These are phyloP conservation scores for Furcifer pardalis DNA, from an alignment of 2,797 vertebrate species.

Conservation along the genomic window DNA sequence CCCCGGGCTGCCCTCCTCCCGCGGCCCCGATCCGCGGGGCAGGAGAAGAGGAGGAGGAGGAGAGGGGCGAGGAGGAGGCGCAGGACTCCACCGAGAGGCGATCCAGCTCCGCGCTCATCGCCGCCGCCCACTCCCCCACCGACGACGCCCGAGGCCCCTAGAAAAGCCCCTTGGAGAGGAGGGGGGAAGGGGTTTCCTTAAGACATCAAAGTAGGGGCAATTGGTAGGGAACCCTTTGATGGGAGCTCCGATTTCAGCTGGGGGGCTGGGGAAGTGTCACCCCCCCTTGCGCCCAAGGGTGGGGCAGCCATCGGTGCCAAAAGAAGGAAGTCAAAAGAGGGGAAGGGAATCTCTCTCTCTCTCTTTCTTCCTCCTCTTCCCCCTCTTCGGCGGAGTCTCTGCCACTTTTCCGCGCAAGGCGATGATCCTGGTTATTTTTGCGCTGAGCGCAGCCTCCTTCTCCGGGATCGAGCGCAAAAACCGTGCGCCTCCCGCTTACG, in stretches of 20 bases:
- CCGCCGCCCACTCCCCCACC: conserved; percentile 38
- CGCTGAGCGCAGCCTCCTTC: too few species aligned
- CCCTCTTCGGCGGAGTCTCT: conserved; percentile 7
- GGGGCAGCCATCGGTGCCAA: background rate
- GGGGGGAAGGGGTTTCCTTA: too few species aligned
- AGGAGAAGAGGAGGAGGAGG: conserved; percentile 59
- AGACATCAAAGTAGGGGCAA: background rate
- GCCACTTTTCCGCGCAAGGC: background rate
- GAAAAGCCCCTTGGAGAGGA: background rate
- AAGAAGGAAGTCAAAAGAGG: too few species aligned
- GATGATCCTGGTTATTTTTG: background rate
- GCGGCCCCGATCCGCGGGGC: conserved; percentile 27
- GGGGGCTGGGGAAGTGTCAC: background rate
- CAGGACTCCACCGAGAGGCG: conserved; percentile 76
- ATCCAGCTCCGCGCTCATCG: conserved; percentile 89
- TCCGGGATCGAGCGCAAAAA: background rate
- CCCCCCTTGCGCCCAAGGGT: background rate
- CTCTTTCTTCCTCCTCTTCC: background rate
- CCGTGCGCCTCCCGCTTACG: too few species aligned
- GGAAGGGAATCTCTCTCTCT: background rate
- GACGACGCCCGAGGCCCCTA: background rate
- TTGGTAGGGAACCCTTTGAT: too few species aligned
- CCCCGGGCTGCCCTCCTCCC: background rate
- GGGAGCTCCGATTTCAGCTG: background rate
- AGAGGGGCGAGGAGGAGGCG: conserved; percentile 51